phyloP scores from a whole-genome alignment of 2,888 invertebrate species.

The Rotaria sp. region DNA sequence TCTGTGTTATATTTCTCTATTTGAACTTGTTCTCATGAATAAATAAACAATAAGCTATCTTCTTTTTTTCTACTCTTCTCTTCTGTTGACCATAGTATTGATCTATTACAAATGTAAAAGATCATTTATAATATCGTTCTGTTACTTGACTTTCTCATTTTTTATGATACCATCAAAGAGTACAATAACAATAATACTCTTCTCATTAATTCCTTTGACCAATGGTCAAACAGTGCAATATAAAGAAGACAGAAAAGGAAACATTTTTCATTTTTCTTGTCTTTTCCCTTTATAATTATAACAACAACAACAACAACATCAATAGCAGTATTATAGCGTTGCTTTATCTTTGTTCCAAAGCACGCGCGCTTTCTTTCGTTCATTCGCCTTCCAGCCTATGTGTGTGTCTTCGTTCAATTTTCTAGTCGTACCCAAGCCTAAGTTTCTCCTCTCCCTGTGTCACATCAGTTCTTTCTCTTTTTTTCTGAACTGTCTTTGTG shows the following conservation, averaged over 20 bases:
- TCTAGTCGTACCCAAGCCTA: not conserved
- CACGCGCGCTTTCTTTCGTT: not conserved
- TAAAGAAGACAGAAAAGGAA: not conserved
- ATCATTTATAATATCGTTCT: not conserved
- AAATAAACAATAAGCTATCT: not conserved
- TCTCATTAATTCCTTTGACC: not conserved
- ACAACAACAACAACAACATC: not conserved
- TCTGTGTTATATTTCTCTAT: not conserved
- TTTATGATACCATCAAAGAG: not conserved
- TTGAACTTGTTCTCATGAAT: conserved; percentile 3
- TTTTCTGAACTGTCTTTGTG: not conserved
- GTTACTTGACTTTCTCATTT: not conserved
- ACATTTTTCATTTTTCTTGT: not conserved
- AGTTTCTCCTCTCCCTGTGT: not conserved
- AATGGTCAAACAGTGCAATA: not conserved
- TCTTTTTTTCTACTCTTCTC: not conserved
- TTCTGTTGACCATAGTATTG: not conserved
- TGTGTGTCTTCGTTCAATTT: conserved; percentile 12
- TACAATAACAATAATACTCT: not conserved
- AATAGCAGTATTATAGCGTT: not conserved
- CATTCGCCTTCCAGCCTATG: not conserved
- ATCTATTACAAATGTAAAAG: not conserved
- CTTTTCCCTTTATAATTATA: not conserved
- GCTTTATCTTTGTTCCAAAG: not conserved
- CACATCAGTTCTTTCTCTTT: not conserved